Percentiles rank a stretch among this genome's conserved stretches.
Evolutionary conservation across 2,888 invertebrate species (phyloP).

Genomic region (Tinea trinotella): DNA sequence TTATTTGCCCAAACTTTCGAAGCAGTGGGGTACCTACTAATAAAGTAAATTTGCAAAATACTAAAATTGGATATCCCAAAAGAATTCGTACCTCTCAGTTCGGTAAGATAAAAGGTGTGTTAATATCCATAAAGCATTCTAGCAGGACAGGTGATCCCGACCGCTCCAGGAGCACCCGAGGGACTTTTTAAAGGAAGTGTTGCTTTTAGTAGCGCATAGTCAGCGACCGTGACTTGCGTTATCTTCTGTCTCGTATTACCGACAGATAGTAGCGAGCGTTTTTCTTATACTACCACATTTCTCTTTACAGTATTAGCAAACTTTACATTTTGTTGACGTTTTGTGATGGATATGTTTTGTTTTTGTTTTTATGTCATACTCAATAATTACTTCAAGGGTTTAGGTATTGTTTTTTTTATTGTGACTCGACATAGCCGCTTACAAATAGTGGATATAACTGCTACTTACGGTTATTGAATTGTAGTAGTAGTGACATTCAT

Average conservation of each 20-base stretch:
- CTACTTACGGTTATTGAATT: too few species aligned
- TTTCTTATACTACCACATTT: neutral
- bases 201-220: conserved; percentile 11
- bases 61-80: too few species aligned
- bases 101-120: conserved; percentile 19
- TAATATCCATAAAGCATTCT: conserved; percentile 29
- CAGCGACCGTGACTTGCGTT: conserved; percentile 17
- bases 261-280: neutral
- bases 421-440: too few species aligned
- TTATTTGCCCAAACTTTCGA: too few species aligned
- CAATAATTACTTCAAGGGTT: too few species aligned
- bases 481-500: too few species aligned
- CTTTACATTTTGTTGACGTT: neutral
- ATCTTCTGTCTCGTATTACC: conserved; percentile 11
- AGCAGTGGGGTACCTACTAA: too few species aligned
- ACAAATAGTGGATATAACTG: too few species aligned
- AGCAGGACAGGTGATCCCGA: conserved; percentile 42
- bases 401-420: too few species aligned
- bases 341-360: neutral
- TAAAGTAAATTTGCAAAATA: too few species aligned
- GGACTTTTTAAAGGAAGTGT: conserved; percentile 37
- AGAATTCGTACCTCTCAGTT: neutral
- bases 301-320: neutral
- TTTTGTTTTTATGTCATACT: neutral
- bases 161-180: conserved; percentile 31